These are phyloP conservation scores for Eriosoma lanigerum DNA, from an alignment of 1,140 invertebrate species.

Conservation along the genomic window DNA sequence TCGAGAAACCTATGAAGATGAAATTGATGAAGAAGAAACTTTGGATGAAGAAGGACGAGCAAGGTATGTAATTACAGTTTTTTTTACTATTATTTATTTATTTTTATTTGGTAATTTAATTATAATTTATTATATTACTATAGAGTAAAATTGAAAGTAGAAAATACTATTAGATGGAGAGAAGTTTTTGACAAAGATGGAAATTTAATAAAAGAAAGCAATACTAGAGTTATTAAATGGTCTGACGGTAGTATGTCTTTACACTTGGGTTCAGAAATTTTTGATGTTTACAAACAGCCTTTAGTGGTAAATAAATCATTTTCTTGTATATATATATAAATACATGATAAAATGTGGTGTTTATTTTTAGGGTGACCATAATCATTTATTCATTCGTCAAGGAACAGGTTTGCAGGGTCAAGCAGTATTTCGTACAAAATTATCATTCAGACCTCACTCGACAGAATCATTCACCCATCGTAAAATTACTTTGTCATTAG, in stretches of 20 bases:
- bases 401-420: conserved; percentile 97
- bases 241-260: conserved; percentile 98
- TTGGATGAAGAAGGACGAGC: conserved; percentile 96
- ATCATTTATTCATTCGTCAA: conserved; percentile 94
- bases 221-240: conserved; percentile 94
- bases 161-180: conserved; percentile 98
- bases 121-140: conserved; percentile 40
- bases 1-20: conserved; percentile 93
- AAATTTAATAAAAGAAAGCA: conserved; percentile 85
- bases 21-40: conserved; percentile 98
- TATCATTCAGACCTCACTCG: conserved; percentile 95
- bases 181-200: conserved; percentile 81
- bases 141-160: conserved; percentile 87
- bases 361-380: conserved; percentile 78
- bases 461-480: conserved; percentile 98
- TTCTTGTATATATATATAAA: too few species aligned
- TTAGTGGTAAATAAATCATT: conserved; percentile 65
- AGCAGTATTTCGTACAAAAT: conserved; percentile 92
- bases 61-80: conserved; percentile 59
- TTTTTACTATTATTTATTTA: neutral
- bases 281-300: conserved; percentile 94
- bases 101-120: neutral
- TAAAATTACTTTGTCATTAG: conserved; percentile 97
- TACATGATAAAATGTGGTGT: too few species aligned
- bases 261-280: conserved; percentile 95